Evolutionary conservation across 37 sponge, comb jelly and placozoan species (phyloP), one percentile per base, ranked within the genome.

Genomic region (Tethya wilhelma): DNA sequence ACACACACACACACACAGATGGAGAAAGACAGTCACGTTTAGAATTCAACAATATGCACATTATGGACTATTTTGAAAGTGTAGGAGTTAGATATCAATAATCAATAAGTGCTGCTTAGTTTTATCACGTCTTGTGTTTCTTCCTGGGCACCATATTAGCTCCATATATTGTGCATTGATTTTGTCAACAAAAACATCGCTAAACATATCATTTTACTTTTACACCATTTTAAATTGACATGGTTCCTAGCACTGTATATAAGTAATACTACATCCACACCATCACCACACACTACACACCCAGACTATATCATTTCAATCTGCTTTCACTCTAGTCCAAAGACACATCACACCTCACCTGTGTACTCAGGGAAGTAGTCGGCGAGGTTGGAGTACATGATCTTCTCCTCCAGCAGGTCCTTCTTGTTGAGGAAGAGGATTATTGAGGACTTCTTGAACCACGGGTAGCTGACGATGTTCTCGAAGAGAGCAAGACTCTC

Each of bases 391-490:
- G 99, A 98, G 42, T 44, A 71, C 72, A 62, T 64, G 38, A 98
- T 93, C 76, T 98, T 98, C 85, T 98, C 96, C 32, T 93, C 93
- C 32, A 98, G 64, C 28, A 98, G 84, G 68, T 98, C 99, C 42
- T 79, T 96, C 82, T 98, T 98, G 79, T 98, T 98, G 67, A 98
- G 84, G 74, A 98, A 98, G 23, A 98, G 81, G 31, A 98, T 94
- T 6, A 96, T 70, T 2, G 99, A 93, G 3, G 94, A 89, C 37
- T 93, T 82, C 39, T 79, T 44, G 73, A 98, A 98, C 94, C 94
- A 98, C 12, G 96, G 99, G 60, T 98, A 98, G 43, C 67, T 60
- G 44, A 94, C 71, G 17, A 98, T 96, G 26, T 89, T 91, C 63
- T 82, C 70, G 73, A 98, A 98, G 57, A 98, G 73, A 30, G 90